These are phyloP conservation scores for Phodopus roborovskii DNA, from an alignment of 2,113 vertebrate genomes.

Conservation along the genomic window DNA sequence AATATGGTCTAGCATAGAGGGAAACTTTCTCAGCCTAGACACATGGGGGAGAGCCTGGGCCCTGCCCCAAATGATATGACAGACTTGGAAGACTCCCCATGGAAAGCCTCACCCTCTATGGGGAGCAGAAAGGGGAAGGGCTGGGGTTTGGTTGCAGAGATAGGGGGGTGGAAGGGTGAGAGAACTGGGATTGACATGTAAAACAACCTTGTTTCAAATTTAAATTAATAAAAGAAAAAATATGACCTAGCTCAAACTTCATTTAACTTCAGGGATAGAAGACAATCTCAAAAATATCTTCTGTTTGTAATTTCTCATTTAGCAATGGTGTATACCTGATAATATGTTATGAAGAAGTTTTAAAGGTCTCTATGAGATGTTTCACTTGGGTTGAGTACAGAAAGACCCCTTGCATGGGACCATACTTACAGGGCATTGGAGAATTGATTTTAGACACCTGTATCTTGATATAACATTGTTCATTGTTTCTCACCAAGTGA, in stretches of 20 bases:
- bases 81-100: too few relatives aligned
- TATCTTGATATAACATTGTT: constrained; percentile 41
- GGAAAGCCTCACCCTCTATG: too few relatives aligned
- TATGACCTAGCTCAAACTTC: not conserved
- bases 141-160: too few relatives aligned
- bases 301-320: constrained; percentile 43
- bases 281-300: constrained; percentile 17
- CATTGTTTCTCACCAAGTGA: constrained; percentile 39
- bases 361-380: not conserved
- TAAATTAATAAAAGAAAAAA: not conserved
- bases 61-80: too few relatives aligned
- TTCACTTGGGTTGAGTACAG: not conserved
- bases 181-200: too few relatives aligned
- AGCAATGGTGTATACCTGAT: not conserved
- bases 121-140: too few relatives aligned
- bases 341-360: not conserved
- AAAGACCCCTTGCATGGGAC: not conserved
- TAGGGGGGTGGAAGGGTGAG: too few relatives aligned
- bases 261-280: constrained; percentile 10
- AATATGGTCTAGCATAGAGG: too few relatives aligned
- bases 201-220: too few relatives aligned
- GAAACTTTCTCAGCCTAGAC: too few relatives aligned
- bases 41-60: too few relatives aligned
- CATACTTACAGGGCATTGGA: not conserved
- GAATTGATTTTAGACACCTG: not conserved